Conservation (phyloP, 2,888 invertebrate species). For the Melikaiella ostensackeni region DNA sequence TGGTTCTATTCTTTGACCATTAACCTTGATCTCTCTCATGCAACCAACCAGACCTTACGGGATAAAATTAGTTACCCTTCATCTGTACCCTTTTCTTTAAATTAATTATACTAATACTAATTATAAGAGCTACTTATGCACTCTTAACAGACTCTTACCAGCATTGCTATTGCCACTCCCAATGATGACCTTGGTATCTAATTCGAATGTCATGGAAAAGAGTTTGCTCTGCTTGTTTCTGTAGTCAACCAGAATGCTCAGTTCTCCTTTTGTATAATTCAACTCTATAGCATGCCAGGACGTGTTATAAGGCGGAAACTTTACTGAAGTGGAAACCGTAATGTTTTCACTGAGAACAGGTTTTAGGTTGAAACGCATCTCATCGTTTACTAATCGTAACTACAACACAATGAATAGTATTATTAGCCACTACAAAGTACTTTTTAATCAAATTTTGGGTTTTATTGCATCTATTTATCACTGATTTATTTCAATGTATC, state of each 20-base stretch:
- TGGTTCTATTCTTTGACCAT: slow-evolving; percentile 89
- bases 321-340: slow-evolving; percentile 88
- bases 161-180: slow-evolving; percentile 86
- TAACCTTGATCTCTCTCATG: slow-evolving; percentile 92
- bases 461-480: background rate
- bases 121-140: background rate
- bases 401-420: slow-evolving; percentile 65
- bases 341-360: slow-evolving; percentile 87
- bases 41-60: slow-evolving; percentile 91
- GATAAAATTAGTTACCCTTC: background rate
- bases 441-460: background rate
- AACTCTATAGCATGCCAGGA: slow-evolving; percentile 91
- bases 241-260: slow-evolving; percentile 87
- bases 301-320: slow-evolving; percentile 86
- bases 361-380: slow-evolving; percentile 89
- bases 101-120: background rate
- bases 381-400: slow-evolving; percentile 90
- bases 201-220: slow-evolving; percentile 83
- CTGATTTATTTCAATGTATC: background rate
- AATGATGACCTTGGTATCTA: slow-evolving; percentile 86
- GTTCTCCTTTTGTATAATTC: slow-evolving; percentile 86
- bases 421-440: background rate
- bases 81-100: background rate
- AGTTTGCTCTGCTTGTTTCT: slow-evolving; percentile 84
- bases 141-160: slow-evolving; percentile 55